Percentiles rank a stretch among this genome's conserved stretches.
Evolutionary conservation across 2,888 invertebrate species (phyloP).

Genomic region (Cryptus viduatorius): DNA sequence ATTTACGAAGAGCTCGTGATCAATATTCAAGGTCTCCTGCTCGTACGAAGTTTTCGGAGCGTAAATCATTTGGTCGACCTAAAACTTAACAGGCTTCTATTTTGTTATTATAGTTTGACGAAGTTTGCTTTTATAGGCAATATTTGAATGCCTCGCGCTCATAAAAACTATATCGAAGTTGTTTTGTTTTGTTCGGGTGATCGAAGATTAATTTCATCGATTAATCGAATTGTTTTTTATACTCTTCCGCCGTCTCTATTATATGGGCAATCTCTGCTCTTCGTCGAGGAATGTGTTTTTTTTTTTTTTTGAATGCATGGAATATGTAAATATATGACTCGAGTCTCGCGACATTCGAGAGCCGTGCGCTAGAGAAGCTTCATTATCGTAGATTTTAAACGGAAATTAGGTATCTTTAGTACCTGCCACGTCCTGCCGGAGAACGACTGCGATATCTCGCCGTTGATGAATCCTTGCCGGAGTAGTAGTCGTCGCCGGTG

Average conservation of each 20-base stretch:
- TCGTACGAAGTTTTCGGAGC: constrained; percentile 55
- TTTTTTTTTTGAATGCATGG: constrained; percentile 13
- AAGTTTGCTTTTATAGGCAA: constrained; percentile 21
- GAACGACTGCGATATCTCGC: constrained; percentile 86
- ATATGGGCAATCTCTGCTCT: constrained; percentile 35
- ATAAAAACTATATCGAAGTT: constrained; percentile 41
- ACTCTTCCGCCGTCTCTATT: constrained; percentile 20
- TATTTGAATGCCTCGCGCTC: constrained; percentile 16
- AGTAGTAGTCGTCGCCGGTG: constrained; percentile 80
- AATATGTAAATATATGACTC: constrained; percentile 20
- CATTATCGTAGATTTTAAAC: constrained; percentile 70
- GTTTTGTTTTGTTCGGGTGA: constrained; percentile 34
- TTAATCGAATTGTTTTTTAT: constrained; percentile 39
- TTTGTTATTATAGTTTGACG: constrained; percentile 25
- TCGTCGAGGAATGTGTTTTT: constrained; percentile 33
- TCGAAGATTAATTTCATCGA: constrained; percentile 56
- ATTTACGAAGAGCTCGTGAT: constrained; percentile 48
- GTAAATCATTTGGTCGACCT: constrained; percentile 39
- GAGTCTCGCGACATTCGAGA: constrained; percentile 6
- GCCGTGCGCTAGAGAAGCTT: constrained; percentile 13
- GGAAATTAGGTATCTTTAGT: constrained; percentile 79
- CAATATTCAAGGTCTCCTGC: constrained; percentile 30
- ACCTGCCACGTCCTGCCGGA: constrained; percentile 86
- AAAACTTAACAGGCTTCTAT: constrained; percentile 6
- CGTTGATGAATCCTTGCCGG: constrained; percentile 84